Percentiles rank a stretch among this genome's conserved stretches.
phyloP scores from a whole-genome alignment of 2,888 invertebrate species.

The Odontocolon sp. region DNA sequence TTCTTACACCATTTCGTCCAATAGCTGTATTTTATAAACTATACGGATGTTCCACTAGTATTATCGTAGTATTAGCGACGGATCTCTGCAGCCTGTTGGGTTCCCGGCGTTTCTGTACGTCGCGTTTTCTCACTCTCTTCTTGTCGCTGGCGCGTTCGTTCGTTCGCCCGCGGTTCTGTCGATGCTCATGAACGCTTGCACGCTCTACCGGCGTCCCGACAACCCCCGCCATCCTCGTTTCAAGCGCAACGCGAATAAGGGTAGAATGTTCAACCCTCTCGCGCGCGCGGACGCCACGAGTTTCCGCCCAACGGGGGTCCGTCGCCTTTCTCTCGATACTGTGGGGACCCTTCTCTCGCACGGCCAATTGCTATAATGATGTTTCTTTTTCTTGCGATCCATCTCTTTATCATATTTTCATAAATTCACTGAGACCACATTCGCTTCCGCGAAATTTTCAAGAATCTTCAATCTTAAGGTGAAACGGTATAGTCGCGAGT shows the following conservation, averaged over 20 bases:
- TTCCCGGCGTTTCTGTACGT: slow-evolving; percentile 17
- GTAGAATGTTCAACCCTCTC: slow-evolving; percentile 42
- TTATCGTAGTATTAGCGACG: slow-evolving; percentile 5
- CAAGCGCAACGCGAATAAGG: slow-evolving; percentile 49
- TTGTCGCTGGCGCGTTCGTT: slow-evolving; percentile 27
- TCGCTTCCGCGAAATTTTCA: too few species aligned
- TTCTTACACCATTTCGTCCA: too few species aligned
- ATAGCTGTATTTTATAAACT: too few species aligned
- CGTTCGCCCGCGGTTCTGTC: slow-evolving; percentile 35
- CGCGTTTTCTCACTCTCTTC: slow-evolving; percentile 39
- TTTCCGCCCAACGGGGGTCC: slow-evolving; percentile 14
- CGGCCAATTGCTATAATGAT: too few species aligned
- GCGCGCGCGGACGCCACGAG: slow-evolving; percentile 23
- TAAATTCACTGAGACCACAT: too few species aligned
- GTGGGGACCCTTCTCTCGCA: too few species aligned
- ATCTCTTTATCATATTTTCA: too few species aligned
- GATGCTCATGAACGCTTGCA: slow-evolving; percentile 35
- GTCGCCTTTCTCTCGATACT: slow-evolving; percentile 18
- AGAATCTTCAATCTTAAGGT: too few species aligned
- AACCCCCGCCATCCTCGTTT: slow-evolving; percentile 14
- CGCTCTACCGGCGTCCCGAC: slow-evolving; percentile 40
- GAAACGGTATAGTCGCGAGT: too few species aligned
- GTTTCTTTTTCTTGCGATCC: background rate
- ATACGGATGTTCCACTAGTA: background rate
- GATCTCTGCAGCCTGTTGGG: slow-evolving; percentile 17